phyloP scores from a whole-genome alignment of 2,113 vertebrate species.

The Edolisoma coerulescens region DNA sequence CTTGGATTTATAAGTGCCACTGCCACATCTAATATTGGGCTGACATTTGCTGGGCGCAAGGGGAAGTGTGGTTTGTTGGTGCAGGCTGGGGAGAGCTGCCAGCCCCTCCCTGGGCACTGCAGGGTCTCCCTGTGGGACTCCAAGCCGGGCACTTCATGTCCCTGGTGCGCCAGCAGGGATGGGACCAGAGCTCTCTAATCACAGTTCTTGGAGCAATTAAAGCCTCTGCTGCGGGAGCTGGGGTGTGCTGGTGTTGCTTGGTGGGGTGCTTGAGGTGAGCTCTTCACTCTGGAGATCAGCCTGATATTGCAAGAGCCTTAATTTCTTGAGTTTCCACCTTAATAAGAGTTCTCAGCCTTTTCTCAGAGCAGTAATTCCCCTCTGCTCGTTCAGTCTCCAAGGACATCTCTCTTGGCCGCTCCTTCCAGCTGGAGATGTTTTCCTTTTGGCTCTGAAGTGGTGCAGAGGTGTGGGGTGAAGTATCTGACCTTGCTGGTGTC shows the following conservation, averaged over 20 bases:
- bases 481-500: background rate
- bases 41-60: slow-evolving; percentile 44
- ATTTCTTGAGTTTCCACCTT: background rate
- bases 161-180: fast-evolving
- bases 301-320: background rate
- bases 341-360: background rate
- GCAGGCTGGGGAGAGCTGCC: background rate
- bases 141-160: background rate
- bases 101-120: background rate
- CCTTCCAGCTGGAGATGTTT: background rate
- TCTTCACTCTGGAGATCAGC: background rate
- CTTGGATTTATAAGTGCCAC: slow-evolving; percentile 36
- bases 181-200: background rate
- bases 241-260: background rate
- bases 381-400: background rate
- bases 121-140: background rate
- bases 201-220: fast-evolving
- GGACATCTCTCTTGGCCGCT: background rate
- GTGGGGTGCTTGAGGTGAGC: background rate
- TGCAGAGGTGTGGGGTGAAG: background rate
- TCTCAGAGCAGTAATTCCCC: background rate
- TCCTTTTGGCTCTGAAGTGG: background rate
- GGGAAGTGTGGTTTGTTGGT: slow-evolving; percentile 29
- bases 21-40: slow-evolving; percentile 25
- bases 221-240: background rate